Conservation (phyloP, 2,113 vertebrate species). For the Galemys pyrenaicus region DNA sequence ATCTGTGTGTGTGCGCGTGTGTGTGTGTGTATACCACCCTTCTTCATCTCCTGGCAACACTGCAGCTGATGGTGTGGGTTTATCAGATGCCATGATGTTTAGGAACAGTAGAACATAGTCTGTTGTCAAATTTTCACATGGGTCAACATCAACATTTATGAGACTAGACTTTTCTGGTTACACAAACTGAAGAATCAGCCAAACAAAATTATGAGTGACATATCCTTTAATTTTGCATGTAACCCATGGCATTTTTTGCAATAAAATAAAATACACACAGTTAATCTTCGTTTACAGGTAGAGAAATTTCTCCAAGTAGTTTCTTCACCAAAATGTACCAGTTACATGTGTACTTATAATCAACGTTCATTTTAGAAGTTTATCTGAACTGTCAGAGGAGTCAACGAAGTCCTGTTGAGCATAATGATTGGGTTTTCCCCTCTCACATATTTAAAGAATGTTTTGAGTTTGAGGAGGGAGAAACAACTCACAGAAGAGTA, state of each 20-base stretch:
- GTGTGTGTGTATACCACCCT: background rate
- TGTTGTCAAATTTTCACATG: slow-evolving; percentile 25
- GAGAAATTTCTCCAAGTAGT: slow-evolving; percentile 29
- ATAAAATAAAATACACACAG: slow-evolving; percentile 45
- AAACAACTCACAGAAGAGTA: slow-evolving; percentile 32
- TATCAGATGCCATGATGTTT: background rate
- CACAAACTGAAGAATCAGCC: slow-evolving; percentile 2
- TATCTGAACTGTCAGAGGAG: slow-evolving; percentile 55
- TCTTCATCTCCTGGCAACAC: background rate
- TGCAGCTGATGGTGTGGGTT: background rate
- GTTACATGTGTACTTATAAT: slow-evolving; percentile 1
- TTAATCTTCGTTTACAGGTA: slow-evolving; percentile 64
- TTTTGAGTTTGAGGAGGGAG: slow-evolving; percentile 30
- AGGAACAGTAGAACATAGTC: background rate
- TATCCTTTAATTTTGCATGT: slow-evolving; percentile 33
- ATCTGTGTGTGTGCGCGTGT: background rate
- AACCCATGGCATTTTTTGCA: background rate
- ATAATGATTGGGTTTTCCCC: slow-evolving; percentile 18
- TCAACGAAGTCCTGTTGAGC: background rate
- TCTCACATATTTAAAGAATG: slow-evolving; percentile 30
- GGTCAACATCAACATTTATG: background rate
- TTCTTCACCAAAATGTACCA: background rate
- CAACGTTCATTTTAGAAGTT: slow-evolving; percentile 57
- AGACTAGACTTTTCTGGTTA: slow-evolving; percentile 45
- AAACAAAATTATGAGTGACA: slow-evolving; percentile 44